Evolutionary conservation across 2,888 invertebrate species (phyloP).

Genomic region (Amphipoea oculea): DNA sequence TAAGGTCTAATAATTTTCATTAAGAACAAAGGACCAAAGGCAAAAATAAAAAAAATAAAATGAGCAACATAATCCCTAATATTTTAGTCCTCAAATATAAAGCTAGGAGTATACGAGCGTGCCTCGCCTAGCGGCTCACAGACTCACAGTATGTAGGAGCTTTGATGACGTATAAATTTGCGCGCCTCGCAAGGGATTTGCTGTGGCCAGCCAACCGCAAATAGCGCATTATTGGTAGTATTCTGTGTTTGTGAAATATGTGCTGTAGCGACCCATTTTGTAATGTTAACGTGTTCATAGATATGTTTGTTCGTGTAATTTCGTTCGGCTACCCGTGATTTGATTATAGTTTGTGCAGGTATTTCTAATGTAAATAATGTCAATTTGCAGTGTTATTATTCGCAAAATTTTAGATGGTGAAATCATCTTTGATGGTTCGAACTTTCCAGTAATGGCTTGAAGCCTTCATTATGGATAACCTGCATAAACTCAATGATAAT

Average conservation of each 20-base stretch:
- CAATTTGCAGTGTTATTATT: background rate
- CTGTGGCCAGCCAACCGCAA: conserved; percentile 64
- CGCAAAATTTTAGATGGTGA: background rate
- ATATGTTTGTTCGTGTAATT: conserved; percentile 21
- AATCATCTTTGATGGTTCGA: background rate
- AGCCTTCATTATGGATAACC: background rate
- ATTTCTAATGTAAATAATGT: background rate
- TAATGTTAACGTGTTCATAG: conserved; percentile 24
- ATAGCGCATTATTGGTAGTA: conserved; percentile 66
- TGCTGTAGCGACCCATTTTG: conserved; percentile 29
- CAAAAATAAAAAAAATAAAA: background rate
- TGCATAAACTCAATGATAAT: background rate
- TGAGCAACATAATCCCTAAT: conserved; percentile 6
- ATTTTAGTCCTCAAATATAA: conserved; percentile 41
- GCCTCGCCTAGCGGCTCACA: conserved; percentile 34
- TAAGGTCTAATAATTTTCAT: background rate
- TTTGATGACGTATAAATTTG: conserved; percentile 69
- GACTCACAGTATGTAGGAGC: conserved; percentile 33
- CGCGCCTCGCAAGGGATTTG: conserved; percentile 66
- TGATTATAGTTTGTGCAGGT: conserved; percentile 2
- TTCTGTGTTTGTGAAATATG: conserved; percentile 62
- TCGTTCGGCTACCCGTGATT: background rate
- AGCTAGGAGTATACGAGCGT: conserved; percentile 42
- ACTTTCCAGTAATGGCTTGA: background rate
- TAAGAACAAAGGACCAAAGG: background rate